Conservation (phyloP, 2,888 invertebrate genomes). For the Stenurella melanura region DNA sequence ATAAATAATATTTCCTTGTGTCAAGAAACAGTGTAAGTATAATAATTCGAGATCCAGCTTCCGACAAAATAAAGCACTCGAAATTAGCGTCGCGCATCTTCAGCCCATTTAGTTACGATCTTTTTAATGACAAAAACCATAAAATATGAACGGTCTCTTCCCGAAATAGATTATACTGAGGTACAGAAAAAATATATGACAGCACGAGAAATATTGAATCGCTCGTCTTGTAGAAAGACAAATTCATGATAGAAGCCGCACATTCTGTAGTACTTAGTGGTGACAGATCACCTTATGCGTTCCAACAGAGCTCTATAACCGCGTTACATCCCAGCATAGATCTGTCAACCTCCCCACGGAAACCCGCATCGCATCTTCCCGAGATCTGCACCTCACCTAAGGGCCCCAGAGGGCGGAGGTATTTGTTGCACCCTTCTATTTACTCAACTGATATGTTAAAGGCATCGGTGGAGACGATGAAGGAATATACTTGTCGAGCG, state of each 20-base stretch:
- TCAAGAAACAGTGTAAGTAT: not conserved
- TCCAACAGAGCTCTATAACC: constrained; percentile 51
- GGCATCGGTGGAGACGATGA: constrained; percentile 57
- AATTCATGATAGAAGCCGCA: constrained; percentile 64
- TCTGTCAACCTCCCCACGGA: constrained; percentile 43
- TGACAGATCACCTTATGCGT: constrained; percentile 69
- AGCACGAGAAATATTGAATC: constrained; percentile 25
- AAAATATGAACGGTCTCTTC: not conserved
- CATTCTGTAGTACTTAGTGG: constrained; percentile 67
- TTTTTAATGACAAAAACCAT: constrained; percentile 4
- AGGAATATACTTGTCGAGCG: constrained; percentile 36
- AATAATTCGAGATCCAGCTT: not conserved
- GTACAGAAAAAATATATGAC: not conserved
- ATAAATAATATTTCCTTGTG: not conserved
- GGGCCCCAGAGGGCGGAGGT: constrained; percentile 8
- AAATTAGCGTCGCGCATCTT: not conserved
- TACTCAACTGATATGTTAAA: constrained; percentile 63
- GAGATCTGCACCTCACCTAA: constrained; percentile 11
- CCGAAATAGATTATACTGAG: constrained; percentile 7
- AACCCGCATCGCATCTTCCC: constrained; percentile 12
- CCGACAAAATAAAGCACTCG: not conserved
- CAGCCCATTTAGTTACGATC: not conserved
- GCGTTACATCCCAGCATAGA: constrained; percentile 45
- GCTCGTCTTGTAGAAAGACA: constrained; percentile 53
- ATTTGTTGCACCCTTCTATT: constrained; percentile 59